Evolutionary conservation across 2,888 invertebrate genomes (phyloP), one percentile per base, ranked within the genome.

Genomic region (Patella pellucida): DNA sequence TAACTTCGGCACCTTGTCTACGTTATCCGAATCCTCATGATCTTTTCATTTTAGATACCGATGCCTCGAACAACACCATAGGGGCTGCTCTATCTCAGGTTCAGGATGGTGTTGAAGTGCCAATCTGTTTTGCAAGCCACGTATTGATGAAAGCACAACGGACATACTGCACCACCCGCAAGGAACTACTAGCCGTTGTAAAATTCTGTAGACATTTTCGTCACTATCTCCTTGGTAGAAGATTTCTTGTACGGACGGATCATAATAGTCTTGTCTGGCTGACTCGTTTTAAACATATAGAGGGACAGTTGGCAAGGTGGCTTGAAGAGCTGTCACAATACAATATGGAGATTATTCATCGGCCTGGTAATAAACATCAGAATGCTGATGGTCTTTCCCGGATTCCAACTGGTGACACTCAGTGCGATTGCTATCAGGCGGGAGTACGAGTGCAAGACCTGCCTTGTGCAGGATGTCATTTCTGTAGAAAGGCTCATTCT

Each of bases 231-330:
- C 75, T 80, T 1, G 79, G 80, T 0, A 31, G 73, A 16, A 31
- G 15, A 3, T 81, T 82, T 52, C n/a, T 69, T 3, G 76, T 81
- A 12, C 19, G 79, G 19, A 81, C 81, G 12, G 81, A 82, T 51
- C 82, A 83, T 68, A 72, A 52, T 5, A 82, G 81, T 72, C 23
- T 79, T 16, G 71, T 62, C 2, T 81, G 79, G 81, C 51, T 80
- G 27, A 68, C 79, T 54, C 56, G 77, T 5, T 83, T 81, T 56
- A 79, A 78, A 23, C 69, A 80, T 19, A 77, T 76, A 15, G 68
- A 79, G 19, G 80, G 80, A 11, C 80, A 82, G 51, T 41, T 82
- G 4, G 81, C 81, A 0, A 62, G 81, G 31, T 82, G 82, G 83
- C 19, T 81, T 9, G 79, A 82, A 50, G 81, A 81, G 52, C 52